Evolutionary conservation across 2,888 invertebrate genomes (phyloP), one percentile per base, ranked within the genome.

Genomic region (Syrphus vitripennis): DNA sequence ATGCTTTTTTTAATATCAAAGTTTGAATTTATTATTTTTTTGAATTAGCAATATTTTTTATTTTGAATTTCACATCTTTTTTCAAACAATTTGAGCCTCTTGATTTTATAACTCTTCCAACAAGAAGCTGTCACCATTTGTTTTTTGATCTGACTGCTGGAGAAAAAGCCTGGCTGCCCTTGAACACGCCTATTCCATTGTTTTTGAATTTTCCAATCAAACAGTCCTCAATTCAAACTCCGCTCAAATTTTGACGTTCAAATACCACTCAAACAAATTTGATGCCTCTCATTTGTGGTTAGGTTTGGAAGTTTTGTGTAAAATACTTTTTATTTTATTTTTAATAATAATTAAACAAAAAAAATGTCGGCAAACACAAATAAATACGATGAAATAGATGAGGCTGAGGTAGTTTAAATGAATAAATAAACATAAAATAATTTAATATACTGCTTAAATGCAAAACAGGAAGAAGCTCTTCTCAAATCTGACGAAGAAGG

Each of bases 381-480:
- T 48, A 83, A 88, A 48, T 88, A 83, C 37, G 89, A 88, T 59
- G 89, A 90, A 50, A 89, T 90, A 55, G 90, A 90, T 83, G 89
- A 90, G 45, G 90, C 89, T 16, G 90, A 90, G 88, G 90, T 89
- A 88, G 83, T 78, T 34, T 9, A 34, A 34, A 50, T 10, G 31
- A 48, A 31, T 34, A 6, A 19, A 45, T 19, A 21, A 42, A 45
- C n/a, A 45, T 7, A 16, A 0, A 1, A 12, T 9, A 10, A 3
- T 14, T 21, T 50, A 53, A 55, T 26, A 31, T 50, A 37, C 12
- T 55, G 19, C 19, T 42, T 12, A 16, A 19, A 72, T 50, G 31
- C 71, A 19, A 77, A 79, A 50, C 45, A 90, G 90, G 90, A 90
- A 55, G 90, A 90, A 84, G 90, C 90, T n/a, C 88, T 90, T 4